Base-by-base conservation (phyloP, 30 jellyfish, hydroid and myxozoan genomes). In the Nemopilema nomurai region DNA sequence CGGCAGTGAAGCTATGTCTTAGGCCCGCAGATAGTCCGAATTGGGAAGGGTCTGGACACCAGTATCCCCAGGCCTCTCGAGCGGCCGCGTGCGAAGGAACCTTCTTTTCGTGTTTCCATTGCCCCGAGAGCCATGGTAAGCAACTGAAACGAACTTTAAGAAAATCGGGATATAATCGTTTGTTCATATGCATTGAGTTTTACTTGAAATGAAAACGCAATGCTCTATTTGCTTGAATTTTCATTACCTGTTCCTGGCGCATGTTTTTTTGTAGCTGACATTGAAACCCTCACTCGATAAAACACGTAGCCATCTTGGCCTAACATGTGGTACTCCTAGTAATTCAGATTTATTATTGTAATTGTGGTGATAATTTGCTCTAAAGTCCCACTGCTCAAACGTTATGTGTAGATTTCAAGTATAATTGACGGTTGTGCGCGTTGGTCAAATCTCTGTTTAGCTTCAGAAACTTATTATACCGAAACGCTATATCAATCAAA, bases 21-120 rank as follows among this genome's bases (percentile, higher is more conserved):
- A 41, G 57, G 57, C 57, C 57, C 13, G 13, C 13, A 3, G 6
- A 6, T 3, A 3, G 13, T 41, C 13, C 9, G 13, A 41, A 41
- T 13, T 41, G 9, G 6, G 57, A 49, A 41, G 49, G 83, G 49
- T 30, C 79, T 68, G 75, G 89, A 79, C 1, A 0, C 57, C 51
- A 62, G 81, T 80, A 80, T 41, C 89, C 89, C 79, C 79, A 66
- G 89, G 41, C 89, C 51, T 71, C 73, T 68, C 19, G 0, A 9
- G 9, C 64, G 73, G 24, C 89, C 89, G 82, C 89, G 81, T 80
- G 89, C 89, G 51, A 64, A 28, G 23, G 30, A 3, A 20, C 89
- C 49, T 70, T 80, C 89, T 76, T 71, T 80, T 41, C 57, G 57
- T 41, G 57, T 41, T 41, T 41, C 89, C 72, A 26, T 57, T 25